phyloP scores from a whole-genome alignment of 2,797 vertebrate species.

The Notolepis coatsorum region DNA sequence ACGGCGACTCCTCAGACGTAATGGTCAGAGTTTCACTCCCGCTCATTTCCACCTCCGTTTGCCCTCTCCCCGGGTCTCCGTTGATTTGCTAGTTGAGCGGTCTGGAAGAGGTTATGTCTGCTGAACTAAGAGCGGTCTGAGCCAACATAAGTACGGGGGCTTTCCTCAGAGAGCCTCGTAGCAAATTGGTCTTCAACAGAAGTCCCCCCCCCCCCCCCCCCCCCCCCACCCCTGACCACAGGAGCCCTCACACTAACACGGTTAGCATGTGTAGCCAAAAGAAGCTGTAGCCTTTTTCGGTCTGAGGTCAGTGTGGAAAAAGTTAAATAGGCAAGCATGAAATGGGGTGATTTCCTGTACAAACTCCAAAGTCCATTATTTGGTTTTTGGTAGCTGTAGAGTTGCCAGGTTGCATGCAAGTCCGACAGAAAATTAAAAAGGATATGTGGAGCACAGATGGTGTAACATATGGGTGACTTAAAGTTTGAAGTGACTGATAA shows the following conservation, averaged over 20 bases:
- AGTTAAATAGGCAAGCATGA: conserved; percentile 59
- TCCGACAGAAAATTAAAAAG: background rate
- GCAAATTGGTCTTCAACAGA: conserved; percentile 49
- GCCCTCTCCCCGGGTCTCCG: conserved; percentile 61
- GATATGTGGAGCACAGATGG: conserved; percentile 72
- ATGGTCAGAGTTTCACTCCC: too few relatives aligned
- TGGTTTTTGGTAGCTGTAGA: conserved; percentile 49
- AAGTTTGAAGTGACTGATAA: conserved; percentile 42
- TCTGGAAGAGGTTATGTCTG: conserved; percentile 59
- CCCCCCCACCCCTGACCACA: conserved; percentile 35
- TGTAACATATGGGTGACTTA: conserved; percentile 61
- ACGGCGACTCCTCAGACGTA: too few relatives aligned
- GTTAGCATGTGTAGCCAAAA: conserved; percentile 60
- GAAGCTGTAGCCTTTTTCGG: conserved; percentile 49
- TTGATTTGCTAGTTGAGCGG: conserved; percentile 44
- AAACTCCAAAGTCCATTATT: conserved; percentile 58
- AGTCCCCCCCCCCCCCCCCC: background rate
- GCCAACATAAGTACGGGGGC: conserved; percentile 61
- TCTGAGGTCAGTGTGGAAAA: conserved; percentile 42
- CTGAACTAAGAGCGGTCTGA: conserved; percentile 24
- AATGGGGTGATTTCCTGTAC: conserved; percentile 58
- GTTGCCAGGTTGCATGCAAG: conserved; percentile 54
- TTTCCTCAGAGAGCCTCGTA: conserved; percentile 46
- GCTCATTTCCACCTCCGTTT: background rate
- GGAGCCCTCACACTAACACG: conserved; percentile 50